These are phyloP conservation scores for Hypomesus transpacificus DNA, from an alignment of 2,113 vertebrate genomes.

Conservation along the genomic window DNA sequence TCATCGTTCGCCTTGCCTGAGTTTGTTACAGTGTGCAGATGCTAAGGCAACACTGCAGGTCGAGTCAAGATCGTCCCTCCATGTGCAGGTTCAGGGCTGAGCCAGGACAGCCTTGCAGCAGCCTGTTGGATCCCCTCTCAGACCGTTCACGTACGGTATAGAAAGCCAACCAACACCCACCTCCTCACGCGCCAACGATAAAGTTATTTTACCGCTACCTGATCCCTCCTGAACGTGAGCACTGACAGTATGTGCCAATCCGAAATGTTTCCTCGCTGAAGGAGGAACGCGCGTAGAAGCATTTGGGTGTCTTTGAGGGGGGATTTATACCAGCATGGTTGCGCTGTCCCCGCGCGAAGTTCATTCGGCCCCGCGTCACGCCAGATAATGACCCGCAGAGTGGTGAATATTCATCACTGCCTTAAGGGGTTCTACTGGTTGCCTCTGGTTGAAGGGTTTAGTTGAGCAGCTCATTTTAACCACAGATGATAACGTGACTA, in stretches of 20 bases:
- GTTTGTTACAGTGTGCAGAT: neutral
- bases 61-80: slow-evolving; percentile 27
- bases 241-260: neutral
- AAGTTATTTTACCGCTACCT: slow-evolving; percentile 38
- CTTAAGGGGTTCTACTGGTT: no score
- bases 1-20: slow-evolving; percentile 69
- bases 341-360: slow-evolving; percentile 37
- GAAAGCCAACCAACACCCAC: slow-evolving; percentile 14
- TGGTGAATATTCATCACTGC: slow-evolving; percentile 15
- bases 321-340: slow-evolving; percentile 26
- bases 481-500: no score
- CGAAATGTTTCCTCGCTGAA: no score
- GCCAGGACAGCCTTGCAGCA: neutral
- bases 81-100: slow-evolving; percentile 44
- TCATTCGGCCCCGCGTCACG: slow-evolving; percentile 40
- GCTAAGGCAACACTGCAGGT: slow-evolving; percentile 29
- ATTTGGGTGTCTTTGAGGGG: slow-evolving; percentile 18
- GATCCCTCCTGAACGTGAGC: slow-evolving; percentile 12
- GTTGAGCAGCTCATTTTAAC: no score
- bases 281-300: neutral
- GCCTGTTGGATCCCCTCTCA: slow-evolving; percentile 13
- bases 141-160: slow-evolving; percentile 17
- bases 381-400: slow-evolving; percentile 29
- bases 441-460: no score
- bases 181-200: neutral